phyloP scores from a whole-genome alignment of 2,797 vertebrate species.

The Gobionotothen gibberifrons region DNA sequence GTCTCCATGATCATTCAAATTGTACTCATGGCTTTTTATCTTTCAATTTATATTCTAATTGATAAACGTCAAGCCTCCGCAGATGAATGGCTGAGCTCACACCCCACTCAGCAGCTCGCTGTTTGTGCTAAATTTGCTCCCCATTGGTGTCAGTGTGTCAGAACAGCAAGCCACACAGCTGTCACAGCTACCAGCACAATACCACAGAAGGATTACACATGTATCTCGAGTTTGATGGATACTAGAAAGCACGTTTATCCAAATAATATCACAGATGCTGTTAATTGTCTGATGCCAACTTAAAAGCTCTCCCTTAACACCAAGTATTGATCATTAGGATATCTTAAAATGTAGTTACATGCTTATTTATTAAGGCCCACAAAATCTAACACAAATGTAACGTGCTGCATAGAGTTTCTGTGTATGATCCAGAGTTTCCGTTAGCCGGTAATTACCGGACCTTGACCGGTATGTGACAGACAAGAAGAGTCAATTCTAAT shows the following conservation, averaged over 20 bases:
- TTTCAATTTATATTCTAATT: conserved; percentile 15
- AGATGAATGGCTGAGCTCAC: conserved; percentile 5
- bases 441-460: too few species aligned
- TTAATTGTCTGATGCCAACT: conserved; percentile 27
- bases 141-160: background rate
- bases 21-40: conserved; percentile 7
- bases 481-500: too few species aligned
- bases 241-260: conserved; percentile 5
- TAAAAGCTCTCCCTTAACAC: background rate
- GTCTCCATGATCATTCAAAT: conserved; percentile 5
- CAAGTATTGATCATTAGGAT: background rate
- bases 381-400: too few species aligned
- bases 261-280: background rate
- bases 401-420: background rate
- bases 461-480: too few species aligned
- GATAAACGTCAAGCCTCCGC: background rate
- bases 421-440: background rate
- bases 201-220: conserved; percentile 7
- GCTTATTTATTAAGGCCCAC: conserved; percentile 26
- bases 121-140: conserved; percentile 4
- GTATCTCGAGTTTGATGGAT: conserved; percentile 3
- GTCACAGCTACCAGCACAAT: conserved; percentile 10
- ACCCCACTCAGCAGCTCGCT: background rate
- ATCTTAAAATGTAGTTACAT: conserved; percentile 27
- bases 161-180: conserved; percentile 6